phyloP scores from a whole-genome alignment of 2,888 invertebrate genomes.

The Macrophya alboannulata region DNA sequence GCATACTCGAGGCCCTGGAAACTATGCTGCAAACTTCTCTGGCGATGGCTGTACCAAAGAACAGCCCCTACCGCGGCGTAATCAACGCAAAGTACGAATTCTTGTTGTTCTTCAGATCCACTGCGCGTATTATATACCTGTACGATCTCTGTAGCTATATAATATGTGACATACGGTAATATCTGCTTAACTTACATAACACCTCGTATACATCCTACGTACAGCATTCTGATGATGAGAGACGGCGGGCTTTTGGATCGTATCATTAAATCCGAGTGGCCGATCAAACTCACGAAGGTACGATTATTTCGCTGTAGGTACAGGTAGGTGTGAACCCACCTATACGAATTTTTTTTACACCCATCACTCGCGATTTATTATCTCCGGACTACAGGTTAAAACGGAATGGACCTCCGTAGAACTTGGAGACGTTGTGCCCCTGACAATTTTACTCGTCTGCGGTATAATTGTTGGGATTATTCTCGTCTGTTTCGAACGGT shows the following conservation, averaged over 20 bases:
- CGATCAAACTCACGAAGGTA: slow-evolving; percentile 35
- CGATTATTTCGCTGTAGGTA: slow-evolving; percentile 66
- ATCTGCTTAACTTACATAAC: not conserved
- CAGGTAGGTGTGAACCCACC: slow-evolving; percentile 45
- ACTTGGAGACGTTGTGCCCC: slow-evolving; percentile 71
- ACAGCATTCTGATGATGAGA: slow-evolving; percentile 73
- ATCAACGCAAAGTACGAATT: slow-evolving; percentile 73
- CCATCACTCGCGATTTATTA: slow-evolving; percentile 45
- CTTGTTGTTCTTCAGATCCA: not conserved
- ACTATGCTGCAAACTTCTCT: slow-evolving; percentile 74
- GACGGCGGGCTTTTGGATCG: slow-evolving; percentile 76
- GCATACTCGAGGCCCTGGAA: slow-evolving; percentile 74
- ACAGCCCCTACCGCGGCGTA: slow-evolving; percentile 75
- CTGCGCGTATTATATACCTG: too few species aligned
- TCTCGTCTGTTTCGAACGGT: slow-evolving; percentile 64
- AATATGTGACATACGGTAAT: slow-evolving; percentile 3
- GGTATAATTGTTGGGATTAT: slow-evolving; percentile 65
- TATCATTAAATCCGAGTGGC: slow-evolving; percentile 63
- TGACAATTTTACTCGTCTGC: slow-evolving; percentile 67
- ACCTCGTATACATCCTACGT: slow-evolving; percentile 22
- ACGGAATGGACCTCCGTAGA: slow-evolving; percentile 71
- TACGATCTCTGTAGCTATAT: not conserved
- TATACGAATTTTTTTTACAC: slow-evolving; percentile 54
- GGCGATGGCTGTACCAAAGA: slow-evolving; percentile 72
- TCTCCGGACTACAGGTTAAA: slow-evolving; percentile 60